Base-by-base conservation (phyloP, 2,113 vertebrate species). In the Microtus richardsoni region DNA sequence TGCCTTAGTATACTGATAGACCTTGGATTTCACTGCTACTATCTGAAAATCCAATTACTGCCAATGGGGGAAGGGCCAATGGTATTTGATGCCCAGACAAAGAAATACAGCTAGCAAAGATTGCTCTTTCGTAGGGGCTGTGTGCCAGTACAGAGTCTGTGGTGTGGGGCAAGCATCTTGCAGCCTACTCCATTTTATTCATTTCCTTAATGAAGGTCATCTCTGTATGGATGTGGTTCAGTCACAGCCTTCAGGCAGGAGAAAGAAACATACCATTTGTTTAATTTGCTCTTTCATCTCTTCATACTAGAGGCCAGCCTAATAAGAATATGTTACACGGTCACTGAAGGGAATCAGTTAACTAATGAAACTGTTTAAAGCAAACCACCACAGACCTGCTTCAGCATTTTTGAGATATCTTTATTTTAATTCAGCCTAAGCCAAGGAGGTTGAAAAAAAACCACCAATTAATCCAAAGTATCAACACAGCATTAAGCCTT, bases 391-490 rank as follows among this genome's bases (percentile, higher is more conserved):
- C 21, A 82, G 88, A 91, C 84, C 89, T 84, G 47, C 19, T 93
- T 94, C 80, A 93, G n/a, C 73, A 58, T 62, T 95, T 95, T 84
- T 96, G 41, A 84, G 62, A 73, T 91, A 83, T 26, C 28, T 60
- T 95, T 94, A 93, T 93, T 96, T 97, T 83, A 94, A 88, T 94
- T 88, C n/a, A 92, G 0, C 60, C 7, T 73, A 88, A 58, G 86
- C 54, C 83, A 58, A 89, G 64, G 62, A 11, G 6, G 10, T 85
- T 84, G 54, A 58, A 89, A 87, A 68, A 78, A 91, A 30, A 4
- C 16, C 16, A 22, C 44, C 33, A 77, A 75, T 94, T 28, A 22
- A 83, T 89, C 49, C 49, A 90, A 83, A 87, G 75, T 87, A 75
- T 49, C 33, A 74, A 16, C 21, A 83, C 0, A n/a, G 26, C 58